These are phyloP conservation scores for Pristionchus exspectatus DNA, from an alignment of 2,888 invertebrate genomes.

Conservation along the genomic window DNA sequence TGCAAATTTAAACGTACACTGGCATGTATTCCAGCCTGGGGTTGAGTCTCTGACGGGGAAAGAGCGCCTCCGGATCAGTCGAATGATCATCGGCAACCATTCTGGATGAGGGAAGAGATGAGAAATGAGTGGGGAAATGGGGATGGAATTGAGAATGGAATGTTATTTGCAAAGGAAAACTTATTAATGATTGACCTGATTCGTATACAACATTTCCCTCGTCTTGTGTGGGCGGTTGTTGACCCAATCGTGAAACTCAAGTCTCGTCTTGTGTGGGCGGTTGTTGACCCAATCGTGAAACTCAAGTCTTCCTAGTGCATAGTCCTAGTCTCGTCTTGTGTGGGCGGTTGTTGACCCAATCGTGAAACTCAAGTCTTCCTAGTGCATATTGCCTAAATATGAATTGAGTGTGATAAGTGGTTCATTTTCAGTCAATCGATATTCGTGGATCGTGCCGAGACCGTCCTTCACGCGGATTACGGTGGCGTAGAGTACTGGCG, in stretches of 20 bases:
- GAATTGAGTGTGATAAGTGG: neutral
- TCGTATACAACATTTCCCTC: no score
- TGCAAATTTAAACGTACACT: neutral
- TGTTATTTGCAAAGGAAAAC: neutral
- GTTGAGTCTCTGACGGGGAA: neutral
- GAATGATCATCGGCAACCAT: neutral
- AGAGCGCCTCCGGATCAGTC: neutral
- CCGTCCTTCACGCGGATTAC: constrained; percentile 90
- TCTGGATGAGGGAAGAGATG: neutral
- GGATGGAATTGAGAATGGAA: neutral
- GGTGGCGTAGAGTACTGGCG: constrained; percentile 90
- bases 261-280: neutral
- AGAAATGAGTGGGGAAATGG: neutral
- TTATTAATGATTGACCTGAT: neutral
- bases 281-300: neutral
- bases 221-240: no score
- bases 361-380: neutral
- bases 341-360: neutral
- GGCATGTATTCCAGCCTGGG: neutral
- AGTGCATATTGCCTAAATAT: neutral
- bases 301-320: neutral
- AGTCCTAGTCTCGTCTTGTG: no score
- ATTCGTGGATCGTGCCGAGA: constrained; percentile 85
- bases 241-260: neutral
- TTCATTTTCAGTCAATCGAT: constrained; percentile 79